Evolutionary conservation across 1,140 invertebrate genomes (phyloP).

Genomic region (Calliphora vicina): DNA sequence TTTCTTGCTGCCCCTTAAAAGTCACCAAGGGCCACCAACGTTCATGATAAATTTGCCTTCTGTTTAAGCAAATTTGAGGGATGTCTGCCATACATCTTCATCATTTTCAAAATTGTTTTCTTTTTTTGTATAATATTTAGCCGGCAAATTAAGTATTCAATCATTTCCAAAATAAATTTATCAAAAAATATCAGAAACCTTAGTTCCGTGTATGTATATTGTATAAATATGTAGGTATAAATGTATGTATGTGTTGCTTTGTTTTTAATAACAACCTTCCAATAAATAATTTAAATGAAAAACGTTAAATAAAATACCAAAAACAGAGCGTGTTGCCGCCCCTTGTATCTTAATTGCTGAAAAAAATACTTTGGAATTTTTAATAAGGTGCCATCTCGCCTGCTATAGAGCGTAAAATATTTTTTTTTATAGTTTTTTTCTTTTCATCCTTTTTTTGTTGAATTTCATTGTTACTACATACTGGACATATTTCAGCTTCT

Average conservation of each 20-base stretch:
- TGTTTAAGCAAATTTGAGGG: neutral
- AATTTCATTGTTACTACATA: neutral
- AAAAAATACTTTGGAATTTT: slow-evolving; percentile 20
- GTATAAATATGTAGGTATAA: too few relatives aligned
- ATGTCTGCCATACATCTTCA: neutral
- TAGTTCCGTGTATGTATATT: too few relatives aligned
- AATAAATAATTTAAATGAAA: slow-evolving; percentile 9
- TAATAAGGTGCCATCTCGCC: slow-evolving; percentile 21
- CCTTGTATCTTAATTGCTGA: slow-evolving; percentile 32
- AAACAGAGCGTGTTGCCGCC: slow-evolving; percentile 19
- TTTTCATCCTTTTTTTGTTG: neutral
- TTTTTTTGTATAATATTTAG: neutral
- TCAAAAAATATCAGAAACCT: neutral
- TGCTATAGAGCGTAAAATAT: neutral
- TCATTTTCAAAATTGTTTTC: neutral
- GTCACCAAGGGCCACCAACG: neutral
- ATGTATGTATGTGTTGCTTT: too few relatives aligned
- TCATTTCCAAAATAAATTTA: neutral
- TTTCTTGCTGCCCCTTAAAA: too few relatives aligned
- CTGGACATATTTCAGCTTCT: neutral
- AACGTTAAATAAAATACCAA: neutral
- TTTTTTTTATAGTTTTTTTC: too few relatives aligned
- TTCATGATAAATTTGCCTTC: neutral
- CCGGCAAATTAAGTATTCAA: neutral
- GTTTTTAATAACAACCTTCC: neutral